Conservation (phyloP, 2,888 invertebrate genomes). For the Pollenia amentaria region DNA sequence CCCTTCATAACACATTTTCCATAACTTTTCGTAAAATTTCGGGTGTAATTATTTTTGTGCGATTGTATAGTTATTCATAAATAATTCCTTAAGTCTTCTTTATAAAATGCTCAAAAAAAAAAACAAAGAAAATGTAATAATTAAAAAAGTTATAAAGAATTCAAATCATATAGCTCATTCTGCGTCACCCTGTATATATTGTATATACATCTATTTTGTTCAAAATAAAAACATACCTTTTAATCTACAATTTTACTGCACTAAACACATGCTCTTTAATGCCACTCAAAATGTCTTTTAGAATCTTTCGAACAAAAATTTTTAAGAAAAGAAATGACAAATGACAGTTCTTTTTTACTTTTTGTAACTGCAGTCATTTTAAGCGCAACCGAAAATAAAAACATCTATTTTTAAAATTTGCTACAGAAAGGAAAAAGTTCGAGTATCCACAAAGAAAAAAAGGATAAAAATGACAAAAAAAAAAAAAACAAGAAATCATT, state of each 20-base stretch:
- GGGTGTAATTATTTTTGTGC: too few species aligned
- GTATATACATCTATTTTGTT: not conserved
- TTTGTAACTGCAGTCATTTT: conserved; percentile 71
- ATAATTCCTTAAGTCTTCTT: too few species aligned
- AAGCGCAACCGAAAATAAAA: conserved; percentile 48
- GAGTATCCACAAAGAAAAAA: conserved; percentile 22
- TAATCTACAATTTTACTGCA: conserved; percentile 71
- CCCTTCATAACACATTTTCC: too few species aligned
- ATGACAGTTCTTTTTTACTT: conserved; percentile 72
- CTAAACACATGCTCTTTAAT: conserved; percentile 70
- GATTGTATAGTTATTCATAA: too few species aligned
- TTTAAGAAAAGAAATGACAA: conserved; percentile 70
- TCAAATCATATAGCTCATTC: too few species aligned
- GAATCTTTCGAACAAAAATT: conserved; percentile 51
- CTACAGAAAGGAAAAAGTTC: conserved; percentile 52
- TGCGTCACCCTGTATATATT: not conserved
- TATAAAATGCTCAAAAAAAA: too few species aligned
- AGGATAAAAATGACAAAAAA: conserved; percentile 31
- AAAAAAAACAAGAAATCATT: conserved; percentile 50
- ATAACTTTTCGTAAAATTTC: too few species aligned
- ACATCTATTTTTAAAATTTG: conserved; percentile 43
- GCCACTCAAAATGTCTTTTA: conserved; percentile 69
- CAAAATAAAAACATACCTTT: conserved; percentile 45
- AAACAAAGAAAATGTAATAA: too few species aligned
- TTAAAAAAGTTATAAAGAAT: too few species aligned